Evolutionary conservation across 2,888 invertebrate species (phyloP), one percentile per base, ranked within the genome.

Genomic region (Frankliniella intonsa): DNA sequence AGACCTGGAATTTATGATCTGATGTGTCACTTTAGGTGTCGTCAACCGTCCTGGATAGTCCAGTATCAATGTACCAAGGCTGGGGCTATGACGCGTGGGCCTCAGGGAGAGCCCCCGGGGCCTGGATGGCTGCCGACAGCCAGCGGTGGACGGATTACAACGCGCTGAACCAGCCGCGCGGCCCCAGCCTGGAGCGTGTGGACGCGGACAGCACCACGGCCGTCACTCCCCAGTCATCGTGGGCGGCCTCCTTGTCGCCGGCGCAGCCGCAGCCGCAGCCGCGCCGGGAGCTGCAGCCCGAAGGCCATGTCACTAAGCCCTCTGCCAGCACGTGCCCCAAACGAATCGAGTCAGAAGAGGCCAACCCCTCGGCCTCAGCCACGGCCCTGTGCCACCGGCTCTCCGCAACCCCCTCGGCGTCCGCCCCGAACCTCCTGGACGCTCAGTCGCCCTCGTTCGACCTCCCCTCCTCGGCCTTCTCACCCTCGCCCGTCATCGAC

Each of bases 171-270:
- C 87, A 5, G 87, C 82, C 85, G 84, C 38, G 38, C 81, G 84
- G 81, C 88, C 88, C 55, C 90, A 90, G 84, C 91, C 69, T 90
- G n/a, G 89, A 90, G 0, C 93, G 93, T 86, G 93, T 93, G 84
- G 94, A 93, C 85, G 94, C 94, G 0, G 94, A 94, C 86, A 94
- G 94, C 19, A 94, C 94, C 0, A 94, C 93, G 19, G 90, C 69
- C 2, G 25, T 22, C 62, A 62, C 62, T 62, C 10, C 69, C 69
- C n/a, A 14, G 55, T 55, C 55, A 2, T 55, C 62, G 62, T n/a
- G 22, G 69, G 11, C 69, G 69, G 69, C 25, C 69, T 5, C 25
- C 19, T 19, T 14, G 5, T 55, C 17, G 55, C 25, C 69, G 2
- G 25, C 22, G 69, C 62, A 62, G 62, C 14, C 17, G 0, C 55